Evolutionary conservation across 53 echinoderm and acorn worm species (phyloP), one percentile per base, ranked within the genome.

Genomic region (Henricia sp.): DNA sequence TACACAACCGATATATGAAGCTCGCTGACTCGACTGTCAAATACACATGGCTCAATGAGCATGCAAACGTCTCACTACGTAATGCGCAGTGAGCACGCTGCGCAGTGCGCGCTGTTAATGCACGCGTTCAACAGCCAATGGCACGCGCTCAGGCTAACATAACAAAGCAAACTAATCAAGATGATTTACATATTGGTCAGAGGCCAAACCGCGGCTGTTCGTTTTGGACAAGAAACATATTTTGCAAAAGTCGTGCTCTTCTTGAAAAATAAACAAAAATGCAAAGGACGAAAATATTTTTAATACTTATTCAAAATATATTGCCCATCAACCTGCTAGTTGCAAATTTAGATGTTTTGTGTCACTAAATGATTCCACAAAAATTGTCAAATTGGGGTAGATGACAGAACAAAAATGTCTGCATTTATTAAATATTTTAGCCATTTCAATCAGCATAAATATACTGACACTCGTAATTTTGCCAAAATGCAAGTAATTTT

Each of bases 11-110:
- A 50, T 36, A 35, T 68, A 83, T 28, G 37, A 83, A 27, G 68
- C 67, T 70, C 50, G 83, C 37, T 69, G 74, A 59, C 44, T n/a
- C n/a, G n/a, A n/a, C 62, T 85, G 85, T 72, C 72, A 80, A 77
- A 53, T 29, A 37, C 80, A 50, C 80, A 80, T 64, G 80, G 80
- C 64, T 80, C 80, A 80, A 80, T 80, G 64, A 80, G 80, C 65
- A 80, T n/a, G n/a, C n/a, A n/a, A n/a, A 43, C 46, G 46, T 80
- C 80, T 39, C 50, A 35, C 1, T 26, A 51, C 57, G 32, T 14
- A n/a, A 46, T 64, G 80, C 46, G 62, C 76, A 58, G 60, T 42
- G 20, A 16, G 17, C 34, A 2, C 29, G 19, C 37, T 68, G 23
- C 12, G 35, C 29, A 59, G 30, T 52, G 20, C 68, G 37, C 23